Evolutionary conservation across 2,113 vertebrate species (phyloP).

Genomic region (Cnemophilus loriae): DNA sequence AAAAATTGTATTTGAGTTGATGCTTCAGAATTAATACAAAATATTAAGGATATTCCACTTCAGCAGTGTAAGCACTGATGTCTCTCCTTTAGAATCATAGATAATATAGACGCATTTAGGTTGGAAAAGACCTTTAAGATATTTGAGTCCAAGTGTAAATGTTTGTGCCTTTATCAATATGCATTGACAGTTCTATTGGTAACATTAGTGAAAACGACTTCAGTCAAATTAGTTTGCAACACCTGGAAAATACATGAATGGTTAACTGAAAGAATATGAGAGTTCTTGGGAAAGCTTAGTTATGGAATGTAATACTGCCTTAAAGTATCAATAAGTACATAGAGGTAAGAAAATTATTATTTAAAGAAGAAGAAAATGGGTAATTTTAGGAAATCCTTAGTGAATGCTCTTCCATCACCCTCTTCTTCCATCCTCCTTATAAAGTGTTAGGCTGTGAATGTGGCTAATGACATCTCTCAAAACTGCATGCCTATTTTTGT

Average conservation of each 20-base stretch:
- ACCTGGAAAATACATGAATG: not conserved
- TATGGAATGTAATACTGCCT: not conserved
- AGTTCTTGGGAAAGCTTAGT: not conserved
- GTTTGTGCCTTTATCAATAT: not conserved
- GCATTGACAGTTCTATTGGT: not conserved
- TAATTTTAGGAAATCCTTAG: not conserved
- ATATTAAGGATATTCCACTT: not conserved
- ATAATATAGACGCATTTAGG: not conserved
- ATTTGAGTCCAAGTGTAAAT: fast-evolving
- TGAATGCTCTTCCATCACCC: not conserved
- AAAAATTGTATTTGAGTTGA: not conserved
- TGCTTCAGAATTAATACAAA: not conserved
- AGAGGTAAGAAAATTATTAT: not conserved
- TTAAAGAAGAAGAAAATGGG: not conserved
- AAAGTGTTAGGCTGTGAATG: not conserved
- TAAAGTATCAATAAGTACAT: not conserved
- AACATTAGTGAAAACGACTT: not conserved
- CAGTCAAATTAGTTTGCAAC: not conserved
- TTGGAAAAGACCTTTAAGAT: not conserved
- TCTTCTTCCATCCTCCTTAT: not conserved
- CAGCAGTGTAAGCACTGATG: not conserved
- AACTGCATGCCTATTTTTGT: not conserved
- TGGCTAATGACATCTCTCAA: not conserved
- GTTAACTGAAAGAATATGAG: not conserved
- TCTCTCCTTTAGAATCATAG: not conserved